These are phyloP conservation scores for Plusia festucae DNA, from an alignment of 2,888 invertebrate species.

Conservation along the genomic window DNA sequence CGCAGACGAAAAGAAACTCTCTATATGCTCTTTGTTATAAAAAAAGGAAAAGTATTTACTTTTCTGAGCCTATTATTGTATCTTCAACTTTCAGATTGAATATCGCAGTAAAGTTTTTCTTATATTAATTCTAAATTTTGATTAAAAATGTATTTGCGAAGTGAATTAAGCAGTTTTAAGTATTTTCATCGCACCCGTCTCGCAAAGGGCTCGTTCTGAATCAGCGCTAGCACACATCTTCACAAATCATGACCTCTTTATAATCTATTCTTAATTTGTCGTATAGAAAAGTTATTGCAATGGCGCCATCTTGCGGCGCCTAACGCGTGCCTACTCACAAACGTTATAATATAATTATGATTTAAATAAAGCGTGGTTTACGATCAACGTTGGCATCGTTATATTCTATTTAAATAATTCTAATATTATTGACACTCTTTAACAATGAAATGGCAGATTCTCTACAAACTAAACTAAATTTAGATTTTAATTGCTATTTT, in stretches of 20 bases:
- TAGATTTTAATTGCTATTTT: neutral
- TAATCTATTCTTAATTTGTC: slow-evolving; percentile 53
- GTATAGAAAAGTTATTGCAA: slow-evolving; percentile 76
- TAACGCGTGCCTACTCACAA: slow-evolving; percentile 56
- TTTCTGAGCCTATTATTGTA: too few relatives aligned
- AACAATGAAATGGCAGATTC: slow-evolving; percentile 12
- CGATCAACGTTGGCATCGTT: slow-evolving; percentile 27
- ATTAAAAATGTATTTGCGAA: slow-evolving; percentile 18
- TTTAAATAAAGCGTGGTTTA: slow-evolving; percentile 29
- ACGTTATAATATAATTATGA: slow-evolving; percentile 32
- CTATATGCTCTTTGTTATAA: too few relatives aligned
- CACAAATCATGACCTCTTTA: slow-evolving; percentile 38
- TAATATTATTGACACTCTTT: slow-evolving; percentile 10
- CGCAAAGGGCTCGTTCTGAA: slow-evolving; percentile 17
- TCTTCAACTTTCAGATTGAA: too few relatives aligned
- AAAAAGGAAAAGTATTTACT: too few relatives aligned
- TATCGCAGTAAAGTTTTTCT: neutral
- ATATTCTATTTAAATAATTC: neutral
- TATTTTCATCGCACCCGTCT: slow-evolving; percentile 8
- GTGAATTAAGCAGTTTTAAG: neutral
- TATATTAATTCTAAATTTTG: neutral
- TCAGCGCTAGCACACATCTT: slow-evolving; percentile 36
- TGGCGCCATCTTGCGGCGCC: slow-evolving; percentile 46
- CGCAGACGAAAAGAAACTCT: too few relatives aligned
- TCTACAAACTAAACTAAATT: neutral